Evolutionary conservation across 1,140 invertebrate species (phyloP).

Genomic region (Aphaenogaster floridana): DNA sequence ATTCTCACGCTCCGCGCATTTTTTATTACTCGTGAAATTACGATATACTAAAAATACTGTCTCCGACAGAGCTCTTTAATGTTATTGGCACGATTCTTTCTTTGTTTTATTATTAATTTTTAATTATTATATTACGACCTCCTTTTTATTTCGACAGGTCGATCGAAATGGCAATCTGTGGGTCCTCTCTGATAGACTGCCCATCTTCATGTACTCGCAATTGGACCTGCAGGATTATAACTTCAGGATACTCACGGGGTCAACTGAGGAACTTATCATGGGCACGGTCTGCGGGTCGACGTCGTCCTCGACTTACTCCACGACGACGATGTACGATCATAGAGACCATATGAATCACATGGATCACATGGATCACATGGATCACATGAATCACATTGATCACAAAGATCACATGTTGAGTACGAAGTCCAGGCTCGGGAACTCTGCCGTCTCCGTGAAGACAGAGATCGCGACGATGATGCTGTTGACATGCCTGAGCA

Average conservation of each 20-base stretch:
- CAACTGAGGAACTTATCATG: slow-evolving; percentile 89
- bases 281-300: slow-evolving; percentile 89
- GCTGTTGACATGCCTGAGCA: not conserved
- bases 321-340: slow-evolving; percentile 38
- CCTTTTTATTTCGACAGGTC: slow-evolving; percentile 71
- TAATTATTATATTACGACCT: not conserved
- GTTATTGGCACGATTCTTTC: not conserved
- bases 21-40: not conserved
- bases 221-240: slow-evolving; percentile 90
- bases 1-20: not conserved
- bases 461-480: not conserved
- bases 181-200: slow-evolving; percentile 91
- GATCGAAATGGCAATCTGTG: slow-evolving; percentile 91
- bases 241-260: slow-evolving; percentile 91
- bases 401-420: not conserved
- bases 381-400: slow-evolving; percentile 19
- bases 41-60: not conserved
- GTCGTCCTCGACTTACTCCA: not conserved
- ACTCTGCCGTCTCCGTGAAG: not conserved
- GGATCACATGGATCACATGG: slow-evolving; percentile 30
- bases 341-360: slow-evolving; percentile 41
- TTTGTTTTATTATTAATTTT: not conserved
- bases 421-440: not conserved
- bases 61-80: not conserved
- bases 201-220: slow-evolving; percentile 90